A percentile compares a stretch with the other conserved stretches of the same genome.
Evolutionary conservation across 2,797 vertebrate genomes (phyloP).

Genomic region (Tenualosa ilisha): DNA sequence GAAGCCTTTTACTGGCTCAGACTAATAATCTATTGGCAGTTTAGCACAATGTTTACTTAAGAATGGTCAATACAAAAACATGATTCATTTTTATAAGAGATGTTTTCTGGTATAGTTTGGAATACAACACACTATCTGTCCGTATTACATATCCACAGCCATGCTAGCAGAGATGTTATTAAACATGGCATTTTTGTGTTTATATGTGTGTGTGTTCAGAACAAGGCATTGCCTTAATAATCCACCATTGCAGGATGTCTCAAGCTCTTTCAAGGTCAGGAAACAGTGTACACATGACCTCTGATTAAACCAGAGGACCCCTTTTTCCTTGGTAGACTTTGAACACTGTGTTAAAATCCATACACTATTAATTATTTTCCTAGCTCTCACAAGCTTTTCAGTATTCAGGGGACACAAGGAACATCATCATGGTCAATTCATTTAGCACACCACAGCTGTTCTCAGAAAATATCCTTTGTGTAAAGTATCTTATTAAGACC

Average conservation of each 20-base stretch:
- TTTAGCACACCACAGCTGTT: neutral
- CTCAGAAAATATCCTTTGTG: neutral
- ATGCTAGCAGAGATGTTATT: neutral
- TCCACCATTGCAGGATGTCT: neutral
- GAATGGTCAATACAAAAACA: conserved; percentile 11
- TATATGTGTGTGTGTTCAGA: neutral
- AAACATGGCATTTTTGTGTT: neutral
- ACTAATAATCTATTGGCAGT: conserved; percentile 12
- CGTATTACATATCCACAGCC: neutral
- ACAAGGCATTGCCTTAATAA: neutral
- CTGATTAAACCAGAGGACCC: neutral
- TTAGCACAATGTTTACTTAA: neutral
- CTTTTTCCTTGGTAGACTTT: neutral
- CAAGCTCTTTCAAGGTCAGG: neutral
- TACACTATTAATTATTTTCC: neutral
- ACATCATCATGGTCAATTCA: neutral
- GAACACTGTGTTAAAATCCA: neutral
- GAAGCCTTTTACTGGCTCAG: conserved; percentile 14
- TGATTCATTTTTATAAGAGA: neutral
- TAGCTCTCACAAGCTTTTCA: neutral
- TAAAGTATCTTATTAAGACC: neutral
- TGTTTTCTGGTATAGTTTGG: neutral
- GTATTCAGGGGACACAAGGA: neutral
- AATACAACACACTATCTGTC: conserved; percentile 4
- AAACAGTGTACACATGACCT: neutral